Base-by-base conservation (phyloP, 2,888 invertebrate species). In the Rotaria macrura region DNA sequence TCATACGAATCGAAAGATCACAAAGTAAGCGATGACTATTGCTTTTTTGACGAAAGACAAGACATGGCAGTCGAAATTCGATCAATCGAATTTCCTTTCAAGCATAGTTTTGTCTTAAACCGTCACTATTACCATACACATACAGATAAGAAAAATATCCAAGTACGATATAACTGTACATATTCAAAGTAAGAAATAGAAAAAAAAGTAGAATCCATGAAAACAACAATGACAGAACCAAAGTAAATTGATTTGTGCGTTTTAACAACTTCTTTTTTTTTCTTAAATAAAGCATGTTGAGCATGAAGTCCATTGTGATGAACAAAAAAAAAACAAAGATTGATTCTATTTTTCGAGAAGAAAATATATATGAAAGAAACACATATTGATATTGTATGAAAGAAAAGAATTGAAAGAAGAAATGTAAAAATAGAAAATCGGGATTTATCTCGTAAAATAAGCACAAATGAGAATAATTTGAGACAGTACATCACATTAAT, bases 401-500 rank as follows among this genome's bases (percentile, higher is more conserved):
- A 47, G 14, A 47, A 34, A 29, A 38, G 65, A 65, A 65, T 65
- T 34, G 6, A 34, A 34, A 29, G 25, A 29, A 29, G 38, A 34
- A 52, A 52, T 3, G 23, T 20, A 49, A 49, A 34, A 34, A 65
- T 20, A 34, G 20, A 34, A 65, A 20, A 38, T 14, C n/a, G 12
- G 20, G 14, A 54, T 54, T 0, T 54, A 54, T 54, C 54, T 54
- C 25, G 34, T 20, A 65, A 34, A 65, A 20, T 65, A 65, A 34
- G 65, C 34, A 65, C 34, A 65, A 20, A 34, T 65, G 65, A 65
- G 17, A 34, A 65, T 17, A 65, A 34, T 65, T 5, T 3, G 34
- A 65, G 12, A 79, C 7, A 79, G 2, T 23, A 25, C 43, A 79
- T 84, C 84, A 86, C 49, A 86, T 49, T n/a, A 86, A 84, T 52